Evolutionary conservation across 2,113 vertebrate species (phyloP), one percentile per base, ranked within the genome.

Genomic region (Toxotes chatareus): DNA sequence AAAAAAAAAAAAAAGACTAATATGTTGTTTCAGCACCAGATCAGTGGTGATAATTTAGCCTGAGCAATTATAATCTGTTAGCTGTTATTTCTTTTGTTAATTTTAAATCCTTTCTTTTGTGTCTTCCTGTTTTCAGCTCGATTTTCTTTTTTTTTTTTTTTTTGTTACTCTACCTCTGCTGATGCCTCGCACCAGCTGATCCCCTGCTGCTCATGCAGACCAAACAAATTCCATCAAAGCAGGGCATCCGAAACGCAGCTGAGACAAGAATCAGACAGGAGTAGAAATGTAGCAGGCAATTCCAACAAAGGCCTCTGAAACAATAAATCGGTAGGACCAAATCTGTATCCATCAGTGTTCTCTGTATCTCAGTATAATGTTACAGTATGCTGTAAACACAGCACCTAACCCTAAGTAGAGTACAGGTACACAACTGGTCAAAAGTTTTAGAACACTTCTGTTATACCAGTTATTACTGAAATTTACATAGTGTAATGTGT

Each of bases 131-230:
- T 49, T 32, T 51, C 4, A 19, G 23, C 42, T 19, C 19, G 23
- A 5, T 56, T 27, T 67, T 27, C 27, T 27, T 27, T 27, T 27
- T 1, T 27, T 27, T 1, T 27, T 27, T 49, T 19, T 55, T 5
- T 34, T 67, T 12, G 27, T 49, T 32, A 36, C 21, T 69, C 67
- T 55, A 0, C 21, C 13, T 69, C 49, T 38, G 42, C 56, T 46
- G 70, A 72, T n/a, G 46, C 51, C 4, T 6, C 21, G 19, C 40
- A 60, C 14, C 56, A 69, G 68, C 47, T 82, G 68, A 51, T 10
- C 53, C 36, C 38, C 73, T 53, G 59, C 47, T 79, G 64, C 57
- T 63, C 19, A n/a, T 23, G 49, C 40, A 13, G 49, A 60, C 31
- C 64, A 68, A 23, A 67, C 19, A 9, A 63, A 61, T 59, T 27